Percentiles rank a stretch among this genome's conserved stretches.
Evolutionary conservation across 2,888 invertebrate species (phyloP).

Genomic region (Linhomoeus sp.): DNA sequence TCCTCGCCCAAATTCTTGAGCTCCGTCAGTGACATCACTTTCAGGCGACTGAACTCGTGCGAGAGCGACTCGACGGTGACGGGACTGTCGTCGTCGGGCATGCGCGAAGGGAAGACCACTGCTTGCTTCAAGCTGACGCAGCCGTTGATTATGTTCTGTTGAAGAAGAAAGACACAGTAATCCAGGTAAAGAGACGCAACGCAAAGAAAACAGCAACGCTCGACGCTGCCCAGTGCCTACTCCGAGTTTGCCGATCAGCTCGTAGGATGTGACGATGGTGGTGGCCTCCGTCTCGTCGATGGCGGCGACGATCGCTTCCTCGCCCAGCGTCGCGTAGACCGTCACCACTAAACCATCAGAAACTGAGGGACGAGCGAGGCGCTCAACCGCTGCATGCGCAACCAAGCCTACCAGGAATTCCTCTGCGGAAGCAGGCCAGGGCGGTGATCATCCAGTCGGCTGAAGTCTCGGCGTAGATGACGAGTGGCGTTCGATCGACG

Average conservation of each 20-base stretch:
- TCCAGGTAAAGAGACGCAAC: too few relatives aligned
- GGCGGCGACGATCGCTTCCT: slow-evolving; percentile 85
- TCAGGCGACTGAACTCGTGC: not conserved
- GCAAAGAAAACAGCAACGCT: too few relatives aligned
- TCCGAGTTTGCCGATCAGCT: slow-evolving; percentile 65
- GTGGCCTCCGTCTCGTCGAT: slow-evolving; percentile 88
- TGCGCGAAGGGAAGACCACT: too few relatives aligned
- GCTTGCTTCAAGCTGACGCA: too few relatives aligned
- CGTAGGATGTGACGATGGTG: slow-evolving; percentile 74
- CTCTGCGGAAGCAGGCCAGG: slow-evolving; percentile 83
- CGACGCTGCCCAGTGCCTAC: slow-evolving; percentile 13
- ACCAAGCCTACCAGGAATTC: slow-evolving; percentile 46
- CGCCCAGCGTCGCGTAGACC: slow-evolving; percentile 85
- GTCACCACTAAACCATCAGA: slow-evolving; percentile 71
- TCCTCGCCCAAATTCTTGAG: too few relatives aligned
- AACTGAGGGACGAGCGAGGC: not conserved
- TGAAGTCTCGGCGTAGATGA: slow-evolving; percentile 87
- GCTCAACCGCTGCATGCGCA: not conserved
- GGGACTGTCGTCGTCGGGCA: too few relatives aligned
- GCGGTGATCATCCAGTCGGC: slow-evolving; percentile 95
- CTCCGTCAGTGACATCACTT: not conserved
- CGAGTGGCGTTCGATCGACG: slow-evolving; percentile 38
- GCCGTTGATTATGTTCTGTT: too few relatives aligned
- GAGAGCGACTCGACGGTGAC: too few relatives aligned
- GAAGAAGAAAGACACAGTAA: too few relatives aligned